Conservation (phyloP, 30 jellyfish, hydroid and myxozoan species). For the Aurelia sp. region DNA sequence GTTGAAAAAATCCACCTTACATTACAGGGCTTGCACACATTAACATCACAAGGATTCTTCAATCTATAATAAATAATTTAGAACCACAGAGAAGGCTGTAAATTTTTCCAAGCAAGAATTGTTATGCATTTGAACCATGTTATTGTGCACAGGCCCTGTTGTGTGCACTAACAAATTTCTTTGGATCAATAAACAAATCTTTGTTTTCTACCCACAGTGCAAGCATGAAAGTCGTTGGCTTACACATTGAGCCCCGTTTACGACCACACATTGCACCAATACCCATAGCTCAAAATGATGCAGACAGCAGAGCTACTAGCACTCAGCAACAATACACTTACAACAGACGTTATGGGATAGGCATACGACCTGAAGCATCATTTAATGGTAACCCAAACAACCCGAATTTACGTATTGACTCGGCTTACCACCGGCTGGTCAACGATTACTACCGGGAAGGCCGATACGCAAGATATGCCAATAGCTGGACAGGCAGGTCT, state of each 20-base stretch:
- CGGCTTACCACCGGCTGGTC: constrained; percentile 39
- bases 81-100: too few species aligned
- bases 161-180: too few species aligned
- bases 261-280: constrained; percentile 96
- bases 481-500: constrained; percentile 54
- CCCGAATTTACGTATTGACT: constrained; percentile 5
- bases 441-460: constrained; percentile 58
- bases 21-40: too few species aligned
- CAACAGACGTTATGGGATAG: constrained; percentile 35
- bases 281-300: constrained; percentile 75
- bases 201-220: constrained; percentile 16
- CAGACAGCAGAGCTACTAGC: constrained; percentile 38
- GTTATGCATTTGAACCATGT: too few species aligned
- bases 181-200: too few species aligned
- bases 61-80: too few species aligned
- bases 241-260: constrained; percentile 90
- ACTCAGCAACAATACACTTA: constrained; percentile 21
- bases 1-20: too few species aligned
- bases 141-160: too few species aligned
- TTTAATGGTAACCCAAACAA: constrained; percentile 3
- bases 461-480: constrained; percentile 8
- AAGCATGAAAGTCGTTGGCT: constrained; percentile 75
- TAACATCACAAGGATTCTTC: too few species aligned
- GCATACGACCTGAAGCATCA: constrained; percentile 28
- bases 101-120: too few species aligned